Base-by-base conservation (phyloP, 1,140 invertebrate species). In the Antheraea mylitta region DNA sequence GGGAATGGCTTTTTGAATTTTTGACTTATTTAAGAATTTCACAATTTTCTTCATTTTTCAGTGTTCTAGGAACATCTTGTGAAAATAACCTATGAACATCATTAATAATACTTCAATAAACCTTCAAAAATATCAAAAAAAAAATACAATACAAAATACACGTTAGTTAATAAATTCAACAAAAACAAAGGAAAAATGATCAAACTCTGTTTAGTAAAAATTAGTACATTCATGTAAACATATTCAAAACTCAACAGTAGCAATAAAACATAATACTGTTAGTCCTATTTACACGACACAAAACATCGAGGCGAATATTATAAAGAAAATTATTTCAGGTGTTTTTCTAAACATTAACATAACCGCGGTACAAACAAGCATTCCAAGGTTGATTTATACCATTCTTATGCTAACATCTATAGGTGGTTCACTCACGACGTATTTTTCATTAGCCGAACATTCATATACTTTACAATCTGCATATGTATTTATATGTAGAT, bases 401-500 rank as follows among this genome's bases (percentile, higher is more conserved):
- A 82, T 86, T 87, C 74, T 79, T 71, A 85, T 87, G 83, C 65
- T 82, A 87, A 86, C 36, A 22, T 65, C 58, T 36, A 30, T 53
- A 61, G 19, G 18, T 61, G 22, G 18, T 18, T 10, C 38, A 53
- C 22, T 61, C 16, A 61, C 13, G 19, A 61, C 19, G 7, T 61
- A 36, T 30, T 61, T 61, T 64, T 64, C n/a, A 45, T 64, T 64
- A 45, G 37, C n/a, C 10, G 4, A 64, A 64, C 37, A 64, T 64
- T 64, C 30, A 64, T 64, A 64, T 42, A 37, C 62, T 64, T 64
- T 42, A 45, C 22, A 22, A 61, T 30, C 19, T 53, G 16, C 2
- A 53, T 16, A 53, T 53, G 11, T 53, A 53, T 53, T 53, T 53
- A 53, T 53, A 53, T 2, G 45, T 53, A 16, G 16, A 53, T 16